Evolutionary conservation across 37 sponge, comb jelly and placozoan genomes (phyloP).

Genomic region (Lycopodina hypogea): DNA sequence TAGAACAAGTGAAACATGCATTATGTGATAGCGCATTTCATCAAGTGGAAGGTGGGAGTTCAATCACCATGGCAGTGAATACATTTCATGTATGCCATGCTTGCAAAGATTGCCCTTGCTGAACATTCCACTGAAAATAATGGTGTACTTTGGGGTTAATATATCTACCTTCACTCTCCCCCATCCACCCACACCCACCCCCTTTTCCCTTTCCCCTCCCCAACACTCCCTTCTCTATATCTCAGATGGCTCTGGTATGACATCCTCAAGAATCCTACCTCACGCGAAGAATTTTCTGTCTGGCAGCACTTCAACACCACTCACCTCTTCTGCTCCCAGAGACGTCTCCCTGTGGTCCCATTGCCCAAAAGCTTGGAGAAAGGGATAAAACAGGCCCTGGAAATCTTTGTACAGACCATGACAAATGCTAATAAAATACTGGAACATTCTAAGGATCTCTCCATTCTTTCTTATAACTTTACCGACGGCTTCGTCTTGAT

Average conservation of each 20-base stretch:
- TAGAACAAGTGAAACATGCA: too few species aligned
- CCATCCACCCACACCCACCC: too few species aligned
- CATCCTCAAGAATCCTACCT: slow-evolving; percentile 23
- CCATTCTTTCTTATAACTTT: slow-evolving; percentile 35
- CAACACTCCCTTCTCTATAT: too few species aligned
- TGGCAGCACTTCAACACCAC: slow-evolving; percentile 64
- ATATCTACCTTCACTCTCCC: too few species aligned
- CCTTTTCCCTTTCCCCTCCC: neutral
- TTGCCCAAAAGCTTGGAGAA: slow-evolving; percentile 21
- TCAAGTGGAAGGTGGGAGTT: too few species aligned
- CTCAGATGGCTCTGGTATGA: slow-evolving; percentile 51
- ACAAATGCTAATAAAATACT: slow-evolving; percentile 17
- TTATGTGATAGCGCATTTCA: too few species aligned
- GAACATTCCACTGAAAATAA: too few species aligned
- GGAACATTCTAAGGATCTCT: neutral
- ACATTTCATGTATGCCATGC: too few species aligned
- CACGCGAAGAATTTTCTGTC: slow-evolving; percentile 16
- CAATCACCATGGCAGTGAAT: too few species aligned
- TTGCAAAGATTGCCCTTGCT: too few species aligned
- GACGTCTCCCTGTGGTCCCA: slow-evolving; percentile 20
- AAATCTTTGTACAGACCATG: slow-evolving; percentile 38
- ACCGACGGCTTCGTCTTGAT: slow-evolving; percentile 41
- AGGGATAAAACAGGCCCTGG: slow-evolving; percentile 41
- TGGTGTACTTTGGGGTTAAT: too few species aligned
- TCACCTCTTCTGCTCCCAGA: slow-evolving; percentile 7